A percentile compares a stretch with the other conserved stretches of the same genome.
These are phyloP conservation scores for Lepus townsendii DNA, from an alignment of 2,797 vertebrate genomes.

Conservation along the genomic window DNA sequence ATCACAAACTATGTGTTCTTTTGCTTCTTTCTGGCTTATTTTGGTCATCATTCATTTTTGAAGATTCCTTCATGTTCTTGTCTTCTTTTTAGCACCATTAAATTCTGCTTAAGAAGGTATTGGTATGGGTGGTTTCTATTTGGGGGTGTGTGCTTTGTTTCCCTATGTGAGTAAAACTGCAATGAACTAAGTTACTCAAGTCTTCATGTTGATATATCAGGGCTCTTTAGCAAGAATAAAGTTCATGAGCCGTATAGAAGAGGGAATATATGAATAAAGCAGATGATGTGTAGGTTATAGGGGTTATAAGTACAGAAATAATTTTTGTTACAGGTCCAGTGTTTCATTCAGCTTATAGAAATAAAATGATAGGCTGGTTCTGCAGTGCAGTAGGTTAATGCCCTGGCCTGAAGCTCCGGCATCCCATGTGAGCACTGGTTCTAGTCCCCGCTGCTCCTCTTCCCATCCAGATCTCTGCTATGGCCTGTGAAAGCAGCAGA, in stretches of 20 bases:
- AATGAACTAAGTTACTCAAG: background rate
- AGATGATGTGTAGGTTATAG: background rate
- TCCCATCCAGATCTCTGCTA: too few relatives aligned
- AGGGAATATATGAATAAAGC: background rate
- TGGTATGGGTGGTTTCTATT: background rate
- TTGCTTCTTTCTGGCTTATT: conserved; percentile 22
- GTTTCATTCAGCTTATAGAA: conserved; percentile 37
- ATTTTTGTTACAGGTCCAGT: background rate
- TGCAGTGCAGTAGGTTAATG: too few relatives aligned
- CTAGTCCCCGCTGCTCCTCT: too few relatives aligned
- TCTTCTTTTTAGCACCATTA: background rate
- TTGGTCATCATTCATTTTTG: background rate
- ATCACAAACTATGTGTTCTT: background rate
- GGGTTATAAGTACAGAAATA: background rate
- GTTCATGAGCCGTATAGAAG: background rate
- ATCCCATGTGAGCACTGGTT: too few relatives aligned
- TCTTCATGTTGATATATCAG: background rate
- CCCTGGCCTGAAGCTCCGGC: too few relatives aligned
- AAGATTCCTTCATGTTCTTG: conserved; percentile 37
- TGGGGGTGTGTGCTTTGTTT: background rate
- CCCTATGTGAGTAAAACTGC: background rate
- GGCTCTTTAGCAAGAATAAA: background rate
- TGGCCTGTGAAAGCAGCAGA: too few relatives aligned
- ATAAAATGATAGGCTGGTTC: too few relatives aligned
- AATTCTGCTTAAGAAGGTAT: background rate